These are phyloP conservation scores for Montipora cactus DNA, from an alignment of 64 coral and sea anemone species.

Conservation along the genomic window DNA sequence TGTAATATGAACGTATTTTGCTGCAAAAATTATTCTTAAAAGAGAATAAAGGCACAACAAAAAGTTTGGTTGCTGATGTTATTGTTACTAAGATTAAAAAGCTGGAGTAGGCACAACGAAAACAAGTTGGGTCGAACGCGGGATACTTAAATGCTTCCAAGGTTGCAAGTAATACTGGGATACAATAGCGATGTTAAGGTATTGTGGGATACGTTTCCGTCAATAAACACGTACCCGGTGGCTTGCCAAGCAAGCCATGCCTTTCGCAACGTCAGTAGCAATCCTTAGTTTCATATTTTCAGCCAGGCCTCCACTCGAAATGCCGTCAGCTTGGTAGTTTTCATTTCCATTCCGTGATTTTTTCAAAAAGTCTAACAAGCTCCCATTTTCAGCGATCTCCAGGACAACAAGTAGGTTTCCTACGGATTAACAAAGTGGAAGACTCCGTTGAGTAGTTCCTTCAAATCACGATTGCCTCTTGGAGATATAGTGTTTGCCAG, in stretches of 20 bases:
- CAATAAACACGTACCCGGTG: slow-evolving; percentile 20
- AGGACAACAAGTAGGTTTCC: slow-evolving; percentile 47
- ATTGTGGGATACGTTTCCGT: not conserved
- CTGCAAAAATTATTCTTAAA: too few relatives aligned
- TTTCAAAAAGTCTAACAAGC: slow-evolving; percentile 26
- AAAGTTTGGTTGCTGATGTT: too few relatives aligned
- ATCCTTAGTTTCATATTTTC: slow-evolving; percentile 2
- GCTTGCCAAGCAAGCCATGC: slow-evolving; percentile 51
- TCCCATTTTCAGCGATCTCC: slow-evolving; percentile 55
- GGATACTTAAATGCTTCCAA: too few relatives aligned
- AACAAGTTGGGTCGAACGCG: too few relatives aligned
- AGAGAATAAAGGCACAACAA: too few relatives aligned
- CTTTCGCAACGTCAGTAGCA: slow-evolving; percentile 41
- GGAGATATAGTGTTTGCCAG: too few relatives aligned
- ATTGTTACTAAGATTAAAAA: too few relatives aligned
- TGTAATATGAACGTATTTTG: too few relatives aligned
- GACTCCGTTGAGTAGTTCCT: not conserved
- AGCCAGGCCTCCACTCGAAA: not conserved
- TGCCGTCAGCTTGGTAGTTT: not conserved
- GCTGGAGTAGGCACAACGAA: too few relatives aligned
- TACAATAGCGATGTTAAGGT: too few relatives aligned
- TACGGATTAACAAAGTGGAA: not conserved
- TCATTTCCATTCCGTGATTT: not conserved
- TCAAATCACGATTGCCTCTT: too few relatives aligned
- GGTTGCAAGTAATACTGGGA: too few relatives aligned